phyloP scores from a whole-genome alignment of 2,797 vertebrate genomes.

The Anableps anableps region DNA sequence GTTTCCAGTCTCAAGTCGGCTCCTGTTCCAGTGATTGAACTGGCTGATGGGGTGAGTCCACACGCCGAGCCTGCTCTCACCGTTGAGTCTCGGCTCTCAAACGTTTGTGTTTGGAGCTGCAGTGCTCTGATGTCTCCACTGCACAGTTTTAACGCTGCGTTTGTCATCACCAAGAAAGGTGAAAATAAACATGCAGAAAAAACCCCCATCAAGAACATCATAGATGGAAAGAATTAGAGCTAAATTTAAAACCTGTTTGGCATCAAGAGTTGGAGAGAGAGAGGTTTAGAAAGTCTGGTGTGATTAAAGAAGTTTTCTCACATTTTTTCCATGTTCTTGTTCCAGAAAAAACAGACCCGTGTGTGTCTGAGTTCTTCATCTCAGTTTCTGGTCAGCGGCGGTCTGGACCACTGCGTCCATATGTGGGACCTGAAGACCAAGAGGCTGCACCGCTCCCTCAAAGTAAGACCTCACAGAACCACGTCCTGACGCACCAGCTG shows the following conservation, averaged over 20 bases:
- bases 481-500: not conserved
- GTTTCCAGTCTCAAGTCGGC: conserved; percentile 91
- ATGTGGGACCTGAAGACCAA: conserved; percentile 98
- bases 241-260: no score
- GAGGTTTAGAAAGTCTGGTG: no score
- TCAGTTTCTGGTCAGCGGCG: conserved; percentile 90
- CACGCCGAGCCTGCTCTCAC: not conserved
- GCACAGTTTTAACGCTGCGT: no score
- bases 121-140: no score
- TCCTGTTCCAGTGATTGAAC: conserved; percentile 88
- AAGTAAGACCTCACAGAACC: conserved; percentile 75
- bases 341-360: conserved; percentile 94
- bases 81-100: not conserved
- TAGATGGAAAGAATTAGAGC: no score
- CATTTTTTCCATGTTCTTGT: not conserved
- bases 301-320: not conserved
- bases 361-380: conserved; percentile 89
- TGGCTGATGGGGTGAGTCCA: conserved; percentile 92
- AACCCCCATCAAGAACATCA: no score
- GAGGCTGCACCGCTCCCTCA: conserved; percentile 88
- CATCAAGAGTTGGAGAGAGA: no score
- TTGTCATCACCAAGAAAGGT: no score
- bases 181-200: no score
- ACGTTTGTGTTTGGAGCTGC: no score
- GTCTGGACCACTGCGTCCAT: conserved; percentile 90